Percentiles rank a stretch among this genome's conserved stretches.
These are phyloP conservation scores for Hemithea aestivaria DNA, from an alignment of 2,888 invertebrate species.

Conservation along the genomic window DNA sequence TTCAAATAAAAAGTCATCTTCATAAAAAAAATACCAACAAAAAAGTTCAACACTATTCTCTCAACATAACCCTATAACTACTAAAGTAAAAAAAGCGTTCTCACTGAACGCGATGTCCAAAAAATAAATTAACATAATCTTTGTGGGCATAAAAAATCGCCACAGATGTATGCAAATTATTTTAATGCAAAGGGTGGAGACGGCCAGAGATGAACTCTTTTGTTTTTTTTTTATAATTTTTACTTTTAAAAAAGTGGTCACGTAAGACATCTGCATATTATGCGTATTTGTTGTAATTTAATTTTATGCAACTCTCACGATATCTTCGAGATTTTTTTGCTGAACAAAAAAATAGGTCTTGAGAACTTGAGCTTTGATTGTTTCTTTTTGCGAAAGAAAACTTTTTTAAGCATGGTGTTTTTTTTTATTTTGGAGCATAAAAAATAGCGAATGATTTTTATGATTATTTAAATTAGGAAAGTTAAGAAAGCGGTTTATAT, in stretches of 20 bases:
- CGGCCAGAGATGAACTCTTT: slow-evolving; percentile 44
- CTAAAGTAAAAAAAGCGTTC: slow-evolving; percentile 48
- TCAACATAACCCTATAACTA: slow-evolving; percentile 31
- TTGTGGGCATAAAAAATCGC: slow-evolving; percentile 63
- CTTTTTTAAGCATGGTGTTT: slow-evolving; percentile 5
- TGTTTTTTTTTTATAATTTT: slow-evolving; percentile 45
- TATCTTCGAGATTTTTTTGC: slow-evolving; percentile 41
- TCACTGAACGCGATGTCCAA: slow-evolving; percentile 59
- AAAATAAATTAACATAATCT: slow-evolving; percentile 73
- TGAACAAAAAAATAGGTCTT: slow-evolving; percentile 33
- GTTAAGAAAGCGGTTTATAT: too few species aligned
- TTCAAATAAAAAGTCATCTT: too few species aligned
- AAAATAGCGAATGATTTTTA: too few species aligned
- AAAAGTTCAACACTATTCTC: slow-evolving; percentile 32
- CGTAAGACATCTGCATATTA: slow-evolving; percentile 55
- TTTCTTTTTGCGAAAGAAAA: slow-evolving; percentile 16
- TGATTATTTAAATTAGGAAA: too few species aligned
- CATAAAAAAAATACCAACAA: too few species aligned
- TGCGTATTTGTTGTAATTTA: slow-evolving; percentile 48
- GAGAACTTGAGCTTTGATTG: slow-evolving; percentile 23
- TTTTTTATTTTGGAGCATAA: too few species aligned
- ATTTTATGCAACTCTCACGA: slow-evolving; percentile 69
- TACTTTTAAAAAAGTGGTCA: slow-evolving; percentile 65
- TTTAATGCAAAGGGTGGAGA: slow-evolving; percentile 48
- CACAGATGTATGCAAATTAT: slow-evolving; percentile 68